A percentile compares a stretch with the other conserved stretches of the same genome.
These are phyloP conservation scores for Saturnia japonica DNA, from an alignment of 2,888 invertebrate genomes.

Conservation along the genomic window DNA sequence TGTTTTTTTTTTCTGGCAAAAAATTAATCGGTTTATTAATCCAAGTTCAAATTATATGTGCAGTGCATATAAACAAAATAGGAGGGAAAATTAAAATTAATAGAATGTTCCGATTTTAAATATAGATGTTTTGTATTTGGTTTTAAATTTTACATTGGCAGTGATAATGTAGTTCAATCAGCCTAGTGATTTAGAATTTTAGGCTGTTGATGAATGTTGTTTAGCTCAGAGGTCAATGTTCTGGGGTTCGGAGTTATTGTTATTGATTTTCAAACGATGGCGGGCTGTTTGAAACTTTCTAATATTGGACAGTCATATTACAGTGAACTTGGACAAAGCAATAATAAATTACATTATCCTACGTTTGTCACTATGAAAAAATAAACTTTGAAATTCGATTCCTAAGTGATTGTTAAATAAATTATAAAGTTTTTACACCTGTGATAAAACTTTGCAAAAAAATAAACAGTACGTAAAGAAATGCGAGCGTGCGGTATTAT, in stretches of 20 bases:
- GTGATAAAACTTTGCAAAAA: slow-evolving; percentile 4
- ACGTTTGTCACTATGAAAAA: background rate
- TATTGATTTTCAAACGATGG: slow-evolving; percentile 69
- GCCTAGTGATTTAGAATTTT: background rate
- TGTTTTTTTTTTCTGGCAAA: background rate
- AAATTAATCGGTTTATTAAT: background rate
- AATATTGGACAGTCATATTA: background rate
- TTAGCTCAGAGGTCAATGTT: slow-evolving; percentile 58
- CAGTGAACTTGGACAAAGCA: background rate
- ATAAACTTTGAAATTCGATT: background rate
- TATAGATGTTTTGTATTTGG: background rate
- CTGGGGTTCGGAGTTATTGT: slow-evolving; percentile 52
- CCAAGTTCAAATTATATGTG: background rate
- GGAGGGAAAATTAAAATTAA: background rate
- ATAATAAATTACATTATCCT: background rate
- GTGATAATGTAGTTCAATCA: background rate
- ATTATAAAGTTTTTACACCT: background rate
- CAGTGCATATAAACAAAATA: slow-evolving; percentile 3
- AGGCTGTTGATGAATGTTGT: background rate
- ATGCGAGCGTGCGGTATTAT: slow-evolving; percentile 85
- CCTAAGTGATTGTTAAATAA: background rate
- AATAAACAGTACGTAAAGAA: slow-evolving; percentile 34
- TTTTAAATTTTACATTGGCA: background rate
- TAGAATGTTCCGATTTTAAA: slow-evolving; percentile 3
- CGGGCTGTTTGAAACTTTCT: slow-evolving; percentile 49